Conservation (phyloP, 2,113 vertebrate species). For the Kobus ellipsiprymnus region DNA sequence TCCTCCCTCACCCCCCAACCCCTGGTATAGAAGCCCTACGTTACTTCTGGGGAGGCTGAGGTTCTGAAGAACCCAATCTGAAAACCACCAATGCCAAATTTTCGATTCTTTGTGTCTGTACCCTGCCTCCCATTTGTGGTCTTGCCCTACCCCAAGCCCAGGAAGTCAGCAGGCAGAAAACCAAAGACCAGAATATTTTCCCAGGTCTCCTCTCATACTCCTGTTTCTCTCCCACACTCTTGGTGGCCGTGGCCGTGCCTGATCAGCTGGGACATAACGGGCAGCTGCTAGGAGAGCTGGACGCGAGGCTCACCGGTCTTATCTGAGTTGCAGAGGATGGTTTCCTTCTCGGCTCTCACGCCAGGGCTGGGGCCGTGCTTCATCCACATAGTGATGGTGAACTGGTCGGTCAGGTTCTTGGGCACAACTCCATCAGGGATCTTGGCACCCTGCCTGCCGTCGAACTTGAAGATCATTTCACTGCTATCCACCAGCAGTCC, state of each 20-base stretch:
- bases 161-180: not conserved
- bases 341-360: slow-evolving; percentile 95
- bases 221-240: not conserved
- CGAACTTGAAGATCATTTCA: slow-evolving; percentile 94
- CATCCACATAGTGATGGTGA: slow-evolving; percentile 98
- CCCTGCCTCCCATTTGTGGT: rapidly evolving
- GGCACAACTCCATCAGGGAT: slow-evolving; percentile 94
- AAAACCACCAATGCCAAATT: not conserved
- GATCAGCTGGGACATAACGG: rapidly evolving
- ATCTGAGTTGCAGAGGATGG: slow-evolving; percentile 97
- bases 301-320: slow-evolving; percentile 88
- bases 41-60: not conserved
- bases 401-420: slow-evolving; percentile 96
- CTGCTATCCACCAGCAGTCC: slow-evolving; percentile 90
- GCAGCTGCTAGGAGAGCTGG: not conserved
- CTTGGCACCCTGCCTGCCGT: slow-evolving; percentile 95
- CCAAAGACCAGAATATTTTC: not conserved
- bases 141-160: not conserved
- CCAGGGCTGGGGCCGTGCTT: slow-evolving; percentile 95
- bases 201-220: rapidly evolving
- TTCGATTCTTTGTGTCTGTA: not conserved
- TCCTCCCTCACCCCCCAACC: rapidly evolving
- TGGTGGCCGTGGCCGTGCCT: rapidly evolving
- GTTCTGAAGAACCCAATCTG: not conserved
- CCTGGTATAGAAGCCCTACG: not conserved